phyloP scores from a whole-genome alignment of 2,797 vertebrate genomes.

The Merluccius polli region DNA sequence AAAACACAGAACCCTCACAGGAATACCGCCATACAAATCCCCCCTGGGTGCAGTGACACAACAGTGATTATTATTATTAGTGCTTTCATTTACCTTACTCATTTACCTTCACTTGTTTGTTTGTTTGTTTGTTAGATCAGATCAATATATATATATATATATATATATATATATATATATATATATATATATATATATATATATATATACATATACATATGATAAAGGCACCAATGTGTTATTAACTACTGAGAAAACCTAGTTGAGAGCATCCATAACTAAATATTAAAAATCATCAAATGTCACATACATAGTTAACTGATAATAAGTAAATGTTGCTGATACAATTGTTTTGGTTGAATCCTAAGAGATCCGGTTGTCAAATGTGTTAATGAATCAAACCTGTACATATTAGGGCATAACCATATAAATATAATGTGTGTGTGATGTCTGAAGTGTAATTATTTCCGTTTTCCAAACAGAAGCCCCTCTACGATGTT shows the following conservation, averaged over 20 bases:
- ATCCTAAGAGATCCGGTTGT: background rate
- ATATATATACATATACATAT: too few relatives aligned
- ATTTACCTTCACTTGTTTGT: too few relatives aligned
- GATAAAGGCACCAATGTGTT: too few relatives aligned
- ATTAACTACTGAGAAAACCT: background rate
- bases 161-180: too few relatives aligned
- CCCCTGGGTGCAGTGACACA: too few relatives aligned
- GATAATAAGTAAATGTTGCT: background rate
- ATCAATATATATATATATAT: too few relatives aligned
- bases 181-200: too few relatives aligned
- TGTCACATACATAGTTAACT: background rate
- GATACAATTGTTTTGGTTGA: background rate
- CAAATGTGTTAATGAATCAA: background rate
- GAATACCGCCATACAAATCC: too few relatives aligned
- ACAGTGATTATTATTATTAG: background rate
- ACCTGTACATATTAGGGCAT: background rate
- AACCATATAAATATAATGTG: background rate
- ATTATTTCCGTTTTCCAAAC: constrained; percentile 6
- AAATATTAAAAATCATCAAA: background rate
- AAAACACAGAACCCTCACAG: too few relatives aligned
- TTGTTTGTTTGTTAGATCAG: too few relatives aligned
- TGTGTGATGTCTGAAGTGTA: background rate
- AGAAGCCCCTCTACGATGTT: background rate
- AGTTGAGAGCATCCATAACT: too few relatives aligned
- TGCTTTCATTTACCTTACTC: background rate